Evolutionary conservation across 2,888 invertebrate genomes (phyloP).

Genomic region (Drosophila algonquin): DNA sequence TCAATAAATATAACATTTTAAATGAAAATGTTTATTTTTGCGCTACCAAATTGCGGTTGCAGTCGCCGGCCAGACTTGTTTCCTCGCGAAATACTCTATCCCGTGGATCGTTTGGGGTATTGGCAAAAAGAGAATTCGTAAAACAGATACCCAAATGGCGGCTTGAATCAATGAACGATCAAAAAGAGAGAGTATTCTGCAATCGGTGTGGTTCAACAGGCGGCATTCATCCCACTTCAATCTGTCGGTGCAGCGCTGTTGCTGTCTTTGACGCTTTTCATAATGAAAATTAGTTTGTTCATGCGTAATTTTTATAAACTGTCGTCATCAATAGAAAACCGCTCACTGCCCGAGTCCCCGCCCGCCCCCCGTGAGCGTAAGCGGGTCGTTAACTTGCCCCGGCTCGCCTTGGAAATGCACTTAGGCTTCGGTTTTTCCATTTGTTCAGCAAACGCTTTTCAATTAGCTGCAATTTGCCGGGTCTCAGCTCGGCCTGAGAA

Average conservation of each 20-base stretch:
- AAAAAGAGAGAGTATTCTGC: background rate
- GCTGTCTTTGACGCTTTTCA: slow-evolving; percentile 44
- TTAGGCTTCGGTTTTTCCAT: slow-evolving; percentile 69
- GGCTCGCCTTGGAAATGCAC: slow-evolving; percentile 77
- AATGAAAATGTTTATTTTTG: slow-evolving; percentile 70
- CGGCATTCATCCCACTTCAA: slow-evolving; percentile 4
- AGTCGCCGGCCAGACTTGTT: slow-evolving; percentile 58
- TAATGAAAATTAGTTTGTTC: slow-evolving; percentile 71
- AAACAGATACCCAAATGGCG: background rate
- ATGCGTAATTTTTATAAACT: slow-evolving; percentile 74
- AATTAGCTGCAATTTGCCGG: slow-evolving; percentile 72
- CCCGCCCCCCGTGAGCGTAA: background rate
- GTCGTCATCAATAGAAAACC: slow-evolving; percentile 67
- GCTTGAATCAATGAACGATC: background rate
- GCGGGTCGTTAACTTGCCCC: slow-evolving; percentile 59
- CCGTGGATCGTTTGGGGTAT: too few relatives aligned
- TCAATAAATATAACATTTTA: slow-evolving; percentile 74
- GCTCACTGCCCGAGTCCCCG: background rate
- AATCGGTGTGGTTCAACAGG: background rate
- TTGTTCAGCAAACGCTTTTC: slow-evolving; percentile 64
- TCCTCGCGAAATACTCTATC: slow-evolving; percentile 50
- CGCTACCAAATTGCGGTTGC: slow-evolving; percentile 61
- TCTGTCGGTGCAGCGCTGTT: slow-evolving; percentile 29
- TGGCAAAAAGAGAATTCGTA: background rate
- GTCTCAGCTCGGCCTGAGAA: slow-evolving; percentile 42